Evolutionary conservation across 2,113 vertebrate species (phyloP).

Genomic region (Pica pica): DNA sequence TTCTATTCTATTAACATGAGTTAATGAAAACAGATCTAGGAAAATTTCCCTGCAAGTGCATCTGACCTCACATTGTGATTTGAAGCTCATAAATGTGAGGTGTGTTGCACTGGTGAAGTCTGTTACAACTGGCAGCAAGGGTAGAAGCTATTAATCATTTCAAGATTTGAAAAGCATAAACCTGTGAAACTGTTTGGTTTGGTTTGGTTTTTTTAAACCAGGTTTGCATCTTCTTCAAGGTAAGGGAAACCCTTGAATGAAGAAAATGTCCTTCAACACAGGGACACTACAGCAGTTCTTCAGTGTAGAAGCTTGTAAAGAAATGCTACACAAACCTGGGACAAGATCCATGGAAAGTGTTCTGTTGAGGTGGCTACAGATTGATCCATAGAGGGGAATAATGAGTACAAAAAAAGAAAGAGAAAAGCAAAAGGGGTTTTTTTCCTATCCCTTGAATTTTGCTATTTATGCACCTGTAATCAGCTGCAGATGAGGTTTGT

Average conservation of each 20-base stretch:
- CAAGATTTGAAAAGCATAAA: background rate
- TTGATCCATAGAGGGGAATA: background rate
- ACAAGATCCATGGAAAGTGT: background rate
- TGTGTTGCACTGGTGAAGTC: background rate
- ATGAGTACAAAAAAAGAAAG: background rate
- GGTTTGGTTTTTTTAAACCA: background rate
- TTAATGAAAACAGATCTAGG: background rate
- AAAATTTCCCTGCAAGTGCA: background rate
- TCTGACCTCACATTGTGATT: background rate
- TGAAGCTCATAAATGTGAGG: background rate
- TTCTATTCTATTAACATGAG: background rate
- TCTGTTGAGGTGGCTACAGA: background rate
- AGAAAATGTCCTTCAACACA: background rate
- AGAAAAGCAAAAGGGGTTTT: fast-evolving
- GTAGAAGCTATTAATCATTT: background rate
- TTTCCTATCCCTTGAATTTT: background rate
- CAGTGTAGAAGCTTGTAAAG: background rate
- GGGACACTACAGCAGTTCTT: background rate
- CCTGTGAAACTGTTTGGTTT: background rate
- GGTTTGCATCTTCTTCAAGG: background rate
- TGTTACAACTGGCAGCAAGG: background rate
- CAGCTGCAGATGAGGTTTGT: background rate
- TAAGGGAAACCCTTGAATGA: background rate
- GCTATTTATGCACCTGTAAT: no score
- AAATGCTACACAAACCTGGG: background rate